These are phyloP conservation scores for Hiodon alosoides DNA, from an alignment of 2,113 vertebrate genomes.

Conservation along the genomic window DNA sequence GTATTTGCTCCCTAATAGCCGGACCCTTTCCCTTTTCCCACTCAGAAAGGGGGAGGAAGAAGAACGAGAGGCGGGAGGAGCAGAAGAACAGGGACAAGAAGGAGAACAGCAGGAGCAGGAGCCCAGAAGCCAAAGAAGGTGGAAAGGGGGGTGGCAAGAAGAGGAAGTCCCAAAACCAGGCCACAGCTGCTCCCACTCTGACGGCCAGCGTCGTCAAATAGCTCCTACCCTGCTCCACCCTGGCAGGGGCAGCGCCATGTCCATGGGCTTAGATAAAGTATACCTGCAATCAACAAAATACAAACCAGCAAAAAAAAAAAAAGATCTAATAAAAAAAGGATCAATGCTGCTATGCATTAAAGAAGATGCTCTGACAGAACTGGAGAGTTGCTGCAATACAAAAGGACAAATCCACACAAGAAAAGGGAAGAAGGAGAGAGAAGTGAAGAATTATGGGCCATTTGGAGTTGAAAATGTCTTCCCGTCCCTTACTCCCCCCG, in stretches of 20 bases:
- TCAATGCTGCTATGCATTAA: conserved; percentile 61
- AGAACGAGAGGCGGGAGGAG: conserved; percentile 50
- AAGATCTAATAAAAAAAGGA: conserved; percentile 34
- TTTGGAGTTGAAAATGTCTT: conserved; percentile 23
- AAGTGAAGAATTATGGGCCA: background rate
- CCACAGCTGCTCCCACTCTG: conserved; percentile 52
- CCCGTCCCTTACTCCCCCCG: conserved; percentile 13
- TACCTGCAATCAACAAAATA: background rate
- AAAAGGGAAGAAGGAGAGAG: background rate
- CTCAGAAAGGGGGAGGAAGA: conserved; percentile 60
- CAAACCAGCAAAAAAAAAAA: conserved; percentile 25
- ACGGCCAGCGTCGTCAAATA: conserved; percentile 68
- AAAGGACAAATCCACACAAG: conserved; percentile 24
- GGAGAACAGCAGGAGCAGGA: conserved; percentile 55
- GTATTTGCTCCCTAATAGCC: background rate
- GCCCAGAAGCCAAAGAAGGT: conserved; percentile 66
- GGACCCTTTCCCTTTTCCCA: conserved; percentile 17
- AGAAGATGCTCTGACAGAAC: conserved; percentile 52
- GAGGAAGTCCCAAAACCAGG: conserved; percentile 66
- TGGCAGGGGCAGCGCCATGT: conserved; percentile 19
- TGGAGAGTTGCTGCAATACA: conserved; percentile 55
- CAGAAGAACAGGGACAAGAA: conserved; percentile 48
- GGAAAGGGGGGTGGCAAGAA: conserved; percentile 58
- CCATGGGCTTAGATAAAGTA: conserved; percentile 27
- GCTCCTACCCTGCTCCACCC: conserved; percentile 16